phyloP scores from a whole-genome alignment of 2,113 vertebrate species.

The Equus przewalskii region DNA sequence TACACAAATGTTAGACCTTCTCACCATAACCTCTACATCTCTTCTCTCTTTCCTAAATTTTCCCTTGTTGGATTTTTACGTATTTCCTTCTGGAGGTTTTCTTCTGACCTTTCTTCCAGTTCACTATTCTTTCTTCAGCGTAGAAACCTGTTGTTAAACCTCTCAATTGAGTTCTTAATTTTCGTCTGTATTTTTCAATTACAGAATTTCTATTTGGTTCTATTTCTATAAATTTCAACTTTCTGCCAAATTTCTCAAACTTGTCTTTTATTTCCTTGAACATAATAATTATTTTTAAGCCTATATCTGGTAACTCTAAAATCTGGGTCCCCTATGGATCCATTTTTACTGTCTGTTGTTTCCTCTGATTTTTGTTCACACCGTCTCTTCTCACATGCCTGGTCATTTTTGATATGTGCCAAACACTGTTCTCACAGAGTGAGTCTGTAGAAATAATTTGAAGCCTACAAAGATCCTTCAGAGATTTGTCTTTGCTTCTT shows the following conservation, averaged over 20 bases:
- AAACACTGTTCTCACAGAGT: slow-evolving; percentile 28
- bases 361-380: slow-evolving; percentile 34
- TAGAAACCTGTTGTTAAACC: background rate
- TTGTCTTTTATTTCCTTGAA: background rate
- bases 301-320: slow-evolving; percentile 20
- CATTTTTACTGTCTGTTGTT: background rate
- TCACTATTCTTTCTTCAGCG: background rate
- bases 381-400: background rate
- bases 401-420: background rate
- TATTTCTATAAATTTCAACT: slow-evolving; percentile 11
- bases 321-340: background rate
- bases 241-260: background rate
- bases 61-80: background rate
- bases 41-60: slow-evolving; percentile 1
- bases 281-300: slow-evolving; percentile 14
- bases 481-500: background rate
- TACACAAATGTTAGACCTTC: background rate
- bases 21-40: background rate
- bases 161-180: background rate
- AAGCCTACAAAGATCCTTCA: background rate
- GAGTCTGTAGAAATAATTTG: background rate
- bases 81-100: background rate
- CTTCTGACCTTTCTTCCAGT: background rate
- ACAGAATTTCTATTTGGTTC: background rate
- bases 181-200: slow-evolving; percentile 10